Evolutionary conservation across 2,888 invertebrate genomes (phyloP).

Genomic region (Caenorhabditis plicata): DNA sequence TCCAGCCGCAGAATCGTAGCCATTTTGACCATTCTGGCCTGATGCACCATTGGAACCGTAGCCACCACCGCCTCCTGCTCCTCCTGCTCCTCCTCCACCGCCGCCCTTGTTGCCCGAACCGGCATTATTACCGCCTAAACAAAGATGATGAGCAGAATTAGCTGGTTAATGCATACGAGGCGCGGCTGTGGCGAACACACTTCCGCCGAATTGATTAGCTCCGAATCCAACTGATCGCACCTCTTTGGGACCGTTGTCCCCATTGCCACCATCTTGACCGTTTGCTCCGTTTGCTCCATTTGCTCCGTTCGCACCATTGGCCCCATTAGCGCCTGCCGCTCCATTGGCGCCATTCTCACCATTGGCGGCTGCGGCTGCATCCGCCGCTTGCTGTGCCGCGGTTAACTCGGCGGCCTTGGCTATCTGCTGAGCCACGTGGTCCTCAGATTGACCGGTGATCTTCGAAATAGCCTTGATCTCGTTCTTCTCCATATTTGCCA

Average conservation of each 20-base stretch:
- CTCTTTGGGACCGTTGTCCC: neutral
- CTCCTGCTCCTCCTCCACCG: neutral
- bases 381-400: neutral
- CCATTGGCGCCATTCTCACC: neutral
- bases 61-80: neutral
- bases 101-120: neutral
- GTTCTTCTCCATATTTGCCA: conserved; percentile 13
- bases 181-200: neutral
- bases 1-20: neutral
- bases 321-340: neutral
- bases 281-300: too few species aligned
- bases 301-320: conserved; percentile 1
- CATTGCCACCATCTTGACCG: neutral
- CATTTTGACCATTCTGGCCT: neutral
- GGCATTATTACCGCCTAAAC: neutral
- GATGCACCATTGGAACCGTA: neutral
- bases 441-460: conserved; percentile 24
- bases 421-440: conserved; percentile 18
- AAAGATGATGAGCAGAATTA: neutral
- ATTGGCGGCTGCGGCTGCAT: conserved; percentile 7
- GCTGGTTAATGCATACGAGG: neutral
- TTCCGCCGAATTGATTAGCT: conserved; percentile 2
- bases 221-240: conserved; percentile 5
- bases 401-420: conserved; percentile 8
- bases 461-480: conserved; percentile 13